Conservation (phyloP, 23 tunicate species). For the Styela plicata region DNA sequence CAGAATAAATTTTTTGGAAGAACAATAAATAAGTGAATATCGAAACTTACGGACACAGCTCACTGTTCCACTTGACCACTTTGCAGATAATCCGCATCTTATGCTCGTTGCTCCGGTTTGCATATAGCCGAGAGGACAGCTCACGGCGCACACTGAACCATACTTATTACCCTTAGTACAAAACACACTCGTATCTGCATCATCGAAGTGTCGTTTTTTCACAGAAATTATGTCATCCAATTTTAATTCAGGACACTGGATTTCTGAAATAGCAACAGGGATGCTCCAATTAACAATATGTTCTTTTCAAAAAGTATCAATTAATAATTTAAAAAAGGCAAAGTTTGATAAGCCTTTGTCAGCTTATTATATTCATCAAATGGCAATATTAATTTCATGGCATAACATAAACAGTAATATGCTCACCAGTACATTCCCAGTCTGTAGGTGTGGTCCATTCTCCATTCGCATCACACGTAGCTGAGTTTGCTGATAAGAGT, state of each 20-base stretch:
- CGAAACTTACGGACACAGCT: neutral
- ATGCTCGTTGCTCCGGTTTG: neutral
- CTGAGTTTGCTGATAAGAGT: neutral
- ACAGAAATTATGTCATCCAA: neutral
- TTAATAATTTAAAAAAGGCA: too few species aligned
- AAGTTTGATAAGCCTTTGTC: neutral
- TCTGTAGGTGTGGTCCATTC: conserved; percentile 4
- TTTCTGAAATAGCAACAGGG: neutral
- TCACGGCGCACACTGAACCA: neutral
- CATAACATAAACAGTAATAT: neutral
- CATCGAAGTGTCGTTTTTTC: neutral
- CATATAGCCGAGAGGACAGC: neutral
- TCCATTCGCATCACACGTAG: neutral
- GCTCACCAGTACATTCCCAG: conserved; percentile 1
- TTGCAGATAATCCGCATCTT: conserved; percentile 1
- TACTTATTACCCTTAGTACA: neutral
- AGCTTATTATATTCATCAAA: neutral
- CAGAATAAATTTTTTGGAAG: neutral
- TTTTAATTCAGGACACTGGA: neutral
- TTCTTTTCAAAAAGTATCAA: too few species aligned
- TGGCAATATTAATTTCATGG: neutral
- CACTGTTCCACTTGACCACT: neutral
- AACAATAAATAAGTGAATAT: neutral
- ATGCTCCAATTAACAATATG: too few species aligned
- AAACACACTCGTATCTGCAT: neutral